Evolutionary conservation across 2,113 vertebrate genomes (phyloP).

Genomic region (Mobula birostris): DNA sequence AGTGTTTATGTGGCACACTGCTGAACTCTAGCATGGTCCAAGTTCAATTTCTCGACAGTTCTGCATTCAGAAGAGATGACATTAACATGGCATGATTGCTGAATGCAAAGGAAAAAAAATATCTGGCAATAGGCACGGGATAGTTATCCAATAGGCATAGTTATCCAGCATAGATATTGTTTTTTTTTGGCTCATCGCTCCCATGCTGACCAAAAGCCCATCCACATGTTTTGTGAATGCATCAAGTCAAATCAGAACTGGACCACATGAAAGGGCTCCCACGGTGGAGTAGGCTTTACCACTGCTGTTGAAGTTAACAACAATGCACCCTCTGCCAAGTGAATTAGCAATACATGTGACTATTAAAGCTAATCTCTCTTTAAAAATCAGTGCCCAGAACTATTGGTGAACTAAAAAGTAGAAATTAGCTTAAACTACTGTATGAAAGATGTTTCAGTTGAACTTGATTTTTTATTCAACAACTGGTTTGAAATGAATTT

Average conservation of each 20-base stretch:
- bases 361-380: no score
- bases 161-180: no score
- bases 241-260: neutral
- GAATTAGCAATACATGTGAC: neutral
- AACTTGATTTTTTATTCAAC: neutral
- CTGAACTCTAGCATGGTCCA: neutral
- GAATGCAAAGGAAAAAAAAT: neutral
- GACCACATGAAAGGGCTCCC: neutral
- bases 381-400: neutral
- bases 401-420: no score
- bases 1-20: neutral
- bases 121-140: neutral
- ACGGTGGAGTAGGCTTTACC: neutral
- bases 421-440: neutral
- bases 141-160: no score
- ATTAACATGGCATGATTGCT: neutral
- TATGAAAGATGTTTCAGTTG: neutral
- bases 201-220: no score
- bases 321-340: neutral
- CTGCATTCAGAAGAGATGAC: neutral
- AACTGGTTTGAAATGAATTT: slow-evolving; percentile 5
- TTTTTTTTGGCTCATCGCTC: no score
- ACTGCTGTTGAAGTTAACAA: neutral
- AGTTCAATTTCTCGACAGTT: neutral
- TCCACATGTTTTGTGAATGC: neutral